Evolutionary conservation across 2,797 vertebrate species (phyloP).

Genomic region (Sebastolobus altivelis): DNA sequence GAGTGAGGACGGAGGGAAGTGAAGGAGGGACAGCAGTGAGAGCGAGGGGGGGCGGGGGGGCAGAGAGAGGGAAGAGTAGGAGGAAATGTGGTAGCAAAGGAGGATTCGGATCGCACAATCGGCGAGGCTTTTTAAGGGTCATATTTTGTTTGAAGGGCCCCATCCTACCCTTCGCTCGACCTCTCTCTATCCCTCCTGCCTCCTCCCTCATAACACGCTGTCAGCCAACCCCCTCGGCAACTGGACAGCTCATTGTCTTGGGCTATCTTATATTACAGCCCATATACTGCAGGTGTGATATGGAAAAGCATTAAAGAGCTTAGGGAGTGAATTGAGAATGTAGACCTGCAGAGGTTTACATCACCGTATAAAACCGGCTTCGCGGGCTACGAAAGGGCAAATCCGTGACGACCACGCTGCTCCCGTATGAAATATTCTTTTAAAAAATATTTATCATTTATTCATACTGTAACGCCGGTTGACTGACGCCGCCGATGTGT

Average conservation of each 20-base stretch:
- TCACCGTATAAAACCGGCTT: constrained; percentile 59
- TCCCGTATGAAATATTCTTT: constrained; percentile 37
- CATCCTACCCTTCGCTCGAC: constrained; percentile 73
- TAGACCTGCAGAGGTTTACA: constrained; percentile 64
- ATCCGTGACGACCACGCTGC: constrained; percentile 32
- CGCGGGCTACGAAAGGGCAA: constrained; percentile 49
- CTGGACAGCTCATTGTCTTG: constrained; percentile 80
- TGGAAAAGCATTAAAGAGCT: constrained; percentile 75
- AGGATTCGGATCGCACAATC: constrained; percentile 67
- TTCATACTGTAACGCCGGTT: constrained; percentile 15
- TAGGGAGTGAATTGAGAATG: constrained; percentile 69
- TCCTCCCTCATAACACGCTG: constrained; percentile 64
- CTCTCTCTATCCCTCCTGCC: constrained; percentile 64
- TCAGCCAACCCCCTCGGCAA: constrained; percentile 69
- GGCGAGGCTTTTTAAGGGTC: constrained; percentile 72
- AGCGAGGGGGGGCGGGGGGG: constrained; percentile 40
- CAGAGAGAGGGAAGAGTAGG: constrained; percentile 45
- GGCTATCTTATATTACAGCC: constrained; percentile 76
- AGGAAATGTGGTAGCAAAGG: constrained; percentile 69
- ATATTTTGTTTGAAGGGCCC: constrained; percentile 79
- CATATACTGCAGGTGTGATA: constrained; percentile 77
- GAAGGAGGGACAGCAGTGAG: constrained; percentile 63
- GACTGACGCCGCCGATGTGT: constrained; percentile 37
- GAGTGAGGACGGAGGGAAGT: constrained; percentile 68
- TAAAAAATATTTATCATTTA: constrained; percentile 44